These are phyloP conservation scores for Drosophila fulvimacula DNA, from an alignment of 2,888 invertebrate species.

Conservation along the genomic window DNA sequence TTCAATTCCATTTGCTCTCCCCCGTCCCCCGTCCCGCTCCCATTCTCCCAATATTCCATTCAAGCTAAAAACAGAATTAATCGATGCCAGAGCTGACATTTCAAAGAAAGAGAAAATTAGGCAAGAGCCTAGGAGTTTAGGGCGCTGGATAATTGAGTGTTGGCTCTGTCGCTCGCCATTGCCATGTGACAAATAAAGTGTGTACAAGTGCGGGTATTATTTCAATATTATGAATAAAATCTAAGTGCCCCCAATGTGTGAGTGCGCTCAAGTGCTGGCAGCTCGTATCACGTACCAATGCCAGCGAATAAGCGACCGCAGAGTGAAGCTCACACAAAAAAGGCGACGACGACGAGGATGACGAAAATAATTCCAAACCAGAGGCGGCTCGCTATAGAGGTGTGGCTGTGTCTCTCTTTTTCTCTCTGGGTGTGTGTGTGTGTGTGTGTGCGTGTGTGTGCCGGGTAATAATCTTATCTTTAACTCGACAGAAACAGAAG, in stretches of 20 bases:
- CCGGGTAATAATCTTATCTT: constrained; percentile 72
- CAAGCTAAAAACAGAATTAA: background rate
- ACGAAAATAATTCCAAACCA: constrained; percentile 58
- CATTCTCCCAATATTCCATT: background rate
- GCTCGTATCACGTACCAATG: constrained; percentile 37
- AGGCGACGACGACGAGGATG: constrained; percentile 31
- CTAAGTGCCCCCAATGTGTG: constrained; percentile 49
- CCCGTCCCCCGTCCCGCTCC: no score
- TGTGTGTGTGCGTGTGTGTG: constrained; percentile 39
- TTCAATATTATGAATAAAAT: constrained; percentile 61
- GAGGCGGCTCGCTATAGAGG: constrained; percentile 6
- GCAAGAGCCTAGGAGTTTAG: background rate
- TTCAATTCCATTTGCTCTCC: background rate
- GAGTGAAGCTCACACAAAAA: constrained; percentile 31
- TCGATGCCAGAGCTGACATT: background rate
- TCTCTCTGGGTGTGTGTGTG: background rate
- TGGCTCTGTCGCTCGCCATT: constrained; percentile 14
- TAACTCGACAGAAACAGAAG: constrained; percentile 62
- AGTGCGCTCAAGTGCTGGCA: constrained; percentile 36
- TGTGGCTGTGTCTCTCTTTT: constrained; percentile 15
- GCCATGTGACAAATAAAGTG: constrained; percentile 17
- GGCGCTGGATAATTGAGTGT: constrained; percentile 17
- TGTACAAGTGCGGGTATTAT: constrained; percentile 50
- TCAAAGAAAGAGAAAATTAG: background rate
- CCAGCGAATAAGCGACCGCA: constrained; percentile 42